phyloP scores from a whole-genome alignment of 2,888 invertebrate species.

The Coremacera marginata region DNA sequence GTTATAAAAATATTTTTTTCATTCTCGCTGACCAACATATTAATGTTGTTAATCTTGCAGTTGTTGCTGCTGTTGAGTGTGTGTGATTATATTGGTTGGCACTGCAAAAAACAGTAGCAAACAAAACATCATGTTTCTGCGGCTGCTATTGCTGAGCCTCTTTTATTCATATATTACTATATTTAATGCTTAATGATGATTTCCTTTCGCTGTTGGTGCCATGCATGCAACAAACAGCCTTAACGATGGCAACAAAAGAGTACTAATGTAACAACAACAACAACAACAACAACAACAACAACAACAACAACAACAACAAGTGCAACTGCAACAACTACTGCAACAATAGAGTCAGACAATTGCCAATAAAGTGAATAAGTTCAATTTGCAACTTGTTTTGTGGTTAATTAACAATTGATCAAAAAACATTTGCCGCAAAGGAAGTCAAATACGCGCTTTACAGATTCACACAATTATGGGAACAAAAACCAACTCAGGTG shows the following conservation, averaged over 20 bases:
- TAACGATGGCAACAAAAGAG: constrained; percentile 30
- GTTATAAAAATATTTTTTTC: constrained; percentile 14
- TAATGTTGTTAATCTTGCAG: neutral
- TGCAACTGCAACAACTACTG: constrained; percentile 29
- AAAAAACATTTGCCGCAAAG: constrained; percentile 45
- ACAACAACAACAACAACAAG: constrained; percentile 28
- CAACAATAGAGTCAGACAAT: neutral
- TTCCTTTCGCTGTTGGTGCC: constrained; percentile 38
- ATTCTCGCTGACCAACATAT: constrained; percentile 24
- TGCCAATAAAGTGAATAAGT: constrained; percentile 45
- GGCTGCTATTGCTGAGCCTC: constrained; percentile 9
- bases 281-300: constrained; percentile 24
- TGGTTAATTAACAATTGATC: constrained; percentile 53
- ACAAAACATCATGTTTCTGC: constrained; percentile 17
- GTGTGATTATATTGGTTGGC: neutral
- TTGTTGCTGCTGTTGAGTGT: constrained; percentile 1
- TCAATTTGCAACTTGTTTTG: constrained; percentile 53
- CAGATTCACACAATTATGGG: neutral
- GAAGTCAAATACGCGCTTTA: constrained; percentile 9
- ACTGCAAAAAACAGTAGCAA: constrained; percentile 25
- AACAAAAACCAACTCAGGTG: neutral
- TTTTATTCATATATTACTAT: constrained; percentile 21
- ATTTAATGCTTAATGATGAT: constrained; percentile 41
- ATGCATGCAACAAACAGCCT: constrained; percentile 20
- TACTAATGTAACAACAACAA: constrained; percentile 25